Evolutionary conservation across 2,888 invertebrate genomes (phyloP).

Genomic region (Asteroscopus sphinx): DNA sequence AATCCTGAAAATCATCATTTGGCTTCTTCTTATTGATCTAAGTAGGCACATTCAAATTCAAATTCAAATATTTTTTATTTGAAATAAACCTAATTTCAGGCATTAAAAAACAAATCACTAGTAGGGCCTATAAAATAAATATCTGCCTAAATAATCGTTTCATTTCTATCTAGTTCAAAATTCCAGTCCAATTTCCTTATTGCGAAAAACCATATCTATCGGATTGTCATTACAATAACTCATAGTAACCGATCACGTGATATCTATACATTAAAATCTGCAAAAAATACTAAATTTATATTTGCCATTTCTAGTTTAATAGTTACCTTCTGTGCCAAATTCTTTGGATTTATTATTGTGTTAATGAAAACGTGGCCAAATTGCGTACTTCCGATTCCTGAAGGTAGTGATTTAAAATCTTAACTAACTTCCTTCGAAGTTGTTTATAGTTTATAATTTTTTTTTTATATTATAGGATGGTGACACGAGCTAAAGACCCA

Average conservation of each 20-base stretch:
- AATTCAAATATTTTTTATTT: too few species aligned
- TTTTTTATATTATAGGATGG: too few species aligned
- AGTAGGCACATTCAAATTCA: too few species aligned
- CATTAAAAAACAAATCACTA: not conserved
- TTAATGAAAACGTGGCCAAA: slow-evolving; percentile 24
- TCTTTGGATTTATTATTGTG: slow-evolving; percentile 32
- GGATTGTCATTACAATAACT: slow-evolving; percentile 25
- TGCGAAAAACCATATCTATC: slow-evolving; percentile 36
- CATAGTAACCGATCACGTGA: slow-evolving; percentile 40
- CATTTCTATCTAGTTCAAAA: slow-evolving; percentile 10
- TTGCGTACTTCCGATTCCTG: slow-evolving; percentile 4
- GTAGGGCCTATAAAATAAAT: slow-evolving; percentile 1
- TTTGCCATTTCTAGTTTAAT: slow-evolving; percentile 32
- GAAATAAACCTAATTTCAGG: too few species aligned
- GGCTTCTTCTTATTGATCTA: too few species aligned
- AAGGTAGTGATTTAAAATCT: slow-evolving; percentile 14
- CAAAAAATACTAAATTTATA: slow-evolving; percentile 41
- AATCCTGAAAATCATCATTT: too few species aligned
- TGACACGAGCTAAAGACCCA: too few species aligned
- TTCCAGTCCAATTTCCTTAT: slow-evolving; percentile 41
- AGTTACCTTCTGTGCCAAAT: slow-evolving; percentile 47
- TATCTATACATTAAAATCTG: slow-evolving; percentile 36
- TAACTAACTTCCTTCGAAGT: not conserved
- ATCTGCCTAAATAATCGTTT: slow-evolving; percentile 1
- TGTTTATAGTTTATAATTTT: too few species aligned